These are phyloP conservation scores for Ceratotherium simum DNA, from an alignment of 2,113 vertebrate genomes.

Conservation along the genomic window DNA sequence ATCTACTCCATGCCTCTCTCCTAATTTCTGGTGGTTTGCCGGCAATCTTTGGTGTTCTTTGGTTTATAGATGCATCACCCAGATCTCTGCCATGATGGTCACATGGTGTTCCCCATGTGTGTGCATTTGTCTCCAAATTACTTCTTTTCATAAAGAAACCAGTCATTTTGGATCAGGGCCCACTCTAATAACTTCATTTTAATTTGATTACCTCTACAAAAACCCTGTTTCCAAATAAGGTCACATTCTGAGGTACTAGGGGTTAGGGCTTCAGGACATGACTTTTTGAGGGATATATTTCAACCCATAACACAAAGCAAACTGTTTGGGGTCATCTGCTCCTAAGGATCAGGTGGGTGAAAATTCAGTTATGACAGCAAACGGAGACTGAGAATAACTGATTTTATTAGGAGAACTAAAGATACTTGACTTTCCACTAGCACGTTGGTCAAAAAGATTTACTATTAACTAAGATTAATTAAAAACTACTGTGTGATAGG, in stretches of 20 bases:
- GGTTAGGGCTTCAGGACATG: not conserved
- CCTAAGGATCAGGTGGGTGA: not conserved
- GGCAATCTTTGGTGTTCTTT: not conserved
- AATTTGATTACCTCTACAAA: not conserved
- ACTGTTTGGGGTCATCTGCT: not conserved
- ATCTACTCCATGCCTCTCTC: not conserved
- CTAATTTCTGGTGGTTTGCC: not conserved
- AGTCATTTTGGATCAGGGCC: not conserved
- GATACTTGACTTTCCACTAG: not conserved
- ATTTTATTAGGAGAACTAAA: not conserved
- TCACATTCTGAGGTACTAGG: not conserved
- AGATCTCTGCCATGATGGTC: not conserved
- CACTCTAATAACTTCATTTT: not conserved
- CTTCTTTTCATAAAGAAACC: not conserved
- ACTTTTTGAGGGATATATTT: not conserved
- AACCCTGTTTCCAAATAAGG: not conserved
- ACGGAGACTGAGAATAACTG: not conserved
- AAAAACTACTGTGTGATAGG: not conserved
- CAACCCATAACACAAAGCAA: not conserved
- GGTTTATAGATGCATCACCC: not conserved
- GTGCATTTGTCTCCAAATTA: not conserved
- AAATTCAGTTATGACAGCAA: not conserved
- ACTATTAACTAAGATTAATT: not conserved
- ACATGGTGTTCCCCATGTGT: not conserved
- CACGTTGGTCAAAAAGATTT: not conserved